Base-by-base conservation (phyloP, 2,888 invertebrate species). In the Cremastinae sp. region DNA sequence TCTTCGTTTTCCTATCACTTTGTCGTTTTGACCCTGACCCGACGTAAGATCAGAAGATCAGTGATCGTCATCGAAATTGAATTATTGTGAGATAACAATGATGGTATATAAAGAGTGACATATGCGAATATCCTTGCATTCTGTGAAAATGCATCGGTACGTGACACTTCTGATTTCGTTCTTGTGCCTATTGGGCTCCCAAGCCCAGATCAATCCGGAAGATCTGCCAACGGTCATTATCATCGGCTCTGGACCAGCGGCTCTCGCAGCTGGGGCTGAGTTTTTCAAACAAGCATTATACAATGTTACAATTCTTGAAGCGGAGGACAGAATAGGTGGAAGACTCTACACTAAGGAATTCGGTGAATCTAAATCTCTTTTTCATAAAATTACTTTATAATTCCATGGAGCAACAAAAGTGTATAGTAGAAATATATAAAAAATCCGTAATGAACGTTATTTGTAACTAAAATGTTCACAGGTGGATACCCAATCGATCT, bases 201-300 rank as follows among this genome's bases (percentile, higher is more conserved):
- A 16, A 10, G 71, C 68, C 8, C 43, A 12, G 12, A 59, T 45
- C 7, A n/a, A 65, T n/a, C n/a, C n/a, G n/a, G n/a, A n/a, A n/a
- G n/a, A n/a, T 1, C 56, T 65, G 7, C 59, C 72, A 9, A 78
- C 82, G 82, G 89, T 92, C 16, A 81, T 93, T 12, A 90, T 93
- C 37, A 85, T 93, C 59, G 93, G 93, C 37, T 92, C 91, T 9
- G 92, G 92, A 9, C 88, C 91, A 35, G 86, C 92, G 4, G 92
- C 92, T 2, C 88, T 92, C 45, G 91, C 92, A 0, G 91, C 92
- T 9, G 92, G 91, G 0, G 85, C 90, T 1, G 88, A 87, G 79
- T 85, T 93, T 1, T 74, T 90, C 0, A 88, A 91, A 78, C 89
- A 90, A 82, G 90, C 90, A 14, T 85, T 91, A 14, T 80, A 84